These are phyloP conservation scores for Sebastiscus tertius DNA, from an alignment of 2,797 vertebrate genomes.

Conservation along the genomic window DNA sequence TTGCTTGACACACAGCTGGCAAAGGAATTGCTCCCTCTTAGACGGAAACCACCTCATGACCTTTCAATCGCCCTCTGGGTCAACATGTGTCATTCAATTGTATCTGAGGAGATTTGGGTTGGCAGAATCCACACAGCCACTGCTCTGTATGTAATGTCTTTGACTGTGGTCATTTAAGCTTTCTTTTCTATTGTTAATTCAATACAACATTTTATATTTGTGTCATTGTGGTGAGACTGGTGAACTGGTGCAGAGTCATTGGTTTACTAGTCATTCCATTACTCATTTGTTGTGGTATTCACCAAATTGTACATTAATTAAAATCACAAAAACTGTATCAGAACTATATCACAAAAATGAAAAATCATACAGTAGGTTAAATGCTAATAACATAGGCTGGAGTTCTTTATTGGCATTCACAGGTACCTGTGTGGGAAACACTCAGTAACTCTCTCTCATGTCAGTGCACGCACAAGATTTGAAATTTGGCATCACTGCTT, in stretches of 20 bases:
- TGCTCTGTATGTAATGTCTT: background rate
- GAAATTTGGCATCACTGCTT: background rate
- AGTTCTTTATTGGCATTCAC: background rate
- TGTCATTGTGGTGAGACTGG: background rate
- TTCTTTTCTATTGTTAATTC: background rate
- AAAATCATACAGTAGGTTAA: background rate
- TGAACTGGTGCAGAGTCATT: background rate
- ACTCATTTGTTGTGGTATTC: background rate
- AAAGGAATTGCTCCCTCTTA: background rate
- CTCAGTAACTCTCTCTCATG: background rate
- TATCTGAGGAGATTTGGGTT: background rate
- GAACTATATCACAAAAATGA: background rate
- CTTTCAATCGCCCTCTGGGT: background rate
- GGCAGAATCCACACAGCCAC: background rate
- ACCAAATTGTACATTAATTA: background rate
- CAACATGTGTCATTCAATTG: constrained; percentile 10
- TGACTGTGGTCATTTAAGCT: background rate
- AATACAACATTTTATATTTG: background rate
- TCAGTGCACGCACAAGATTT: background rate
- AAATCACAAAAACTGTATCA: no score
- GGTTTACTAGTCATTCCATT: background rate
- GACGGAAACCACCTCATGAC: background rate
- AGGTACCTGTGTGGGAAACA: background rate
- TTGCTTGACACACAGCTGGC: background rate
- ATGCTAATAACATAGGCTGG: background rate